Evolutionary conservation across 2,797 vertebrate species (phyloP).

Genomic region (Enteromius fasciolatus): DNA sequence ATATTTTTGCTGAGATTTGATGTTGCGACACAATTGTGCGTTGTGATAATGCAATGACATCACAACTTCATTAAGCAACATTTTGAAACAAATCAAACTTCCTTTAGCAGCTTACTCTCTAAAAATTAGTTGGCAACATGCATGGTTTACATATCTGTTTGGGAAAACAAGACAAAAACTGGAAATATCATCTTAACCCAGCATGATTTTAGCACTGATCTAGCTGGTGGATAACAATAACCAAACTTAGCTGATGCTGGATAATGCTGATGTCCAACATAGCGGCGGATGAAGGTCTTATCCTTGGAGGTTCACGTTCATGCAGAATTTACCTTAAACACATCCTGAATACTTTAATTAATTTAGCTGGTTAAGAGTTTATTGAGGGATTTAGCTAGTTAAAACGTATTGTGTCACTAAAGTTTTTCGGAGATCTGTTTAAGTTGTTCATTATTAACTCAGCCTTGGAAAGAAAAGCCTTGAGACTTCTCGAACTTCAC

Average conservation of each 20-base stretch:
- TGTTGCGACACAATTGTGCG: too few relatives aligned
- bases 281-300: not conserved
- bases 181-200: not conserved
- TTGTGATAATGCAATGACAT: too few relatives aligned
- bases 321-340: not conserved
- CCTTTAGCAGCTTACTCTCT: too few relatives aligned
- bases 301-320: not conserved
- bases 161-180: not conserved
- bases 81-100: too few relatives aligned
- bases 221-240: not conserved
- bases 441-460: conserved; percentile 33
- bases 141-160: not conserved
- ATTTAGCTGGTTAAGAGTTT: not conserved
- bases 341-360: not conserved
- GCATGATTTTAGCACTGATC: not conserved
- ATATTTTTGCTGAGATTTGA: too few relatives aligned
- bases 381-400: not conserved
- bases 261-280: not conserved
- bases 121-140: too few relatives aligned
- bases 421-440: conserved; percentile 11
- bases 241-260: not conserved
- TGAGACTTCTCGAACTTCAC: not conserved
- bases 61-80: too few relatives aligned
- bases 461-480: not conserved
- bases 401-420: not conserved